phyloP scores from a whole-genome alignment of 2,888 invertebrate species.

The Chesias legatella region DNA sequence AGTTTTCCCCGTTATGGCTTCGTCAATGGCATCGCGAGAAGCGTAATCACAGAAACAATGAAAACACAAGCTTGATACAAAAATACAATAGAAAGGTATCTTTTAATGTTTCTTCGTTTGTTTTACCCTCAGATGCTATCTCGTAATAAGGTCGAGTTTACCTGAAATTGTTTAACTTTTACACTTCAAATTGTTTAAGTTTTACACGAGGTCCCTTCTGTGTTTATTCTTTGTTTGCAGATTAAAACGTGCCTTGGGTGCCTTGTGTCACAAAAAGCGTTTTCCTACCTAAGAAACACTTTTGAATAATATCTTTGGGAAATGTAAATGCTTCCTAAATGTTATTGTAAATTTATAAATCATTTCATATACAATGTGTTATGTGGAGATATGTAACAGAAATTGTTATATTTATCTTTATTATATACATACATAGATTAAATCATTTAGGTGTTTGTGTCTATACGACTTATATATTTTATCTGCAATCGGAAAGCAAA shows the following conservation, averaged over 20 bases:
- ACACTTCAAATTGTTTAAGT: constrained; percentile 18
- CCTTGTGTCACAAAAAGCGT: too few species aligned
- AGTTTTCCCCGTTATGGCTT: constrained; percentile 41
- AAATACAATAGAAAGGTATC: constrained; percentile 35
- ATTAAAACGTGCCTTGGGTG: constrained; percentile 2
- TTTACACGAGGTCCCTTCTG: constrained; percentile 10
- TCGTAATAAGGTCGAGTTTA: constrained; percentile 21
- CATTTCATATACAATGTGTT: too few species aligned
- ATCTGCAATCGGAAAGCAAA: too few species aligned
- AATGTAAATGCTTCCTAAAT: too few species aligned
- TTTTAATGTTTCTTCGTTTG: constrained; percentile 32
- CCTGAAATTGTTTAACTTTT: constrained; percentile 20
- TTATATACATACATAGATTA: too few species aligned
- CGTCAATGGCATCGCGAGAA: constrained; percentile 29
- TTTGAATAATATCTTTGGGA: too few species aligned
- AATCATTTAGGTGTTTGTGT: too few species aligned
- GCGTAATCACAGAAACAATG: constrained; percentile 49
- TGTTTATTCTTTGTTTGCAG: constrained; percentile 17
- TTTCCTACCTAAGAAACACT: too few species aligned
- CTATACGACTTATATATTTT: too few species aligned
- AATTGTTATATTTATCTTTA: too few species aligned
- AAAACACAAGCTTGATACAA: constrained; percentile 28
- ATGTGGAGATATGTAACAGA: too few species aligned
- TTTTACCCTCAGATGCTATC: constrained; percentile 23
- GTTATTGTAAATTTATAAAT: too few species aligned